Base-by-base conservation (phyloP, 2,113 vertebrate species). In the Corvus moneduloides region DNA sequence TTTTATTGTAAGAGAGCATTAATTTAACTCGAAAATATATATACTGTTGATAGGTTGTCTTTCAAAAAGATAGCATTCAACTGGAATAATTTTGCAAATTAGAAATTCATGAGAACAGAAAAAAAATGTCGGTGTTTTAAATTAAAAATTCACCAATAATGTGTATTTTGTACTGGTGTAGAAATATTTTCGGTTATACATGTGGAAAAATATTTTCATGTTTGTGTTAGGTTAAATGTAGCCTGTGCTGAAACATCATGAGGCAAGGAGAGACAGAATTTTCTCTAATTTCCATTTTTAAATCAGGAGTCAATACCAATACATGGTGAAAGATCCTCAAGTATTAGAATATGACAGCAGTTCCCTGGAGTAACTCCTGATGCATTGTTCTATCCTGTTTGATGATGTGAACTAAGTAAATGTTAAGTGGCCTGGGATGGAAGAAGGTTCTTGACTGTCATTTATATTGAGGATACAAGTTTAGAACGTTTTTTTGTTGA, bases 1-100 rank as follows among this genome's bases (percentile, higher is more conserved):
- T 77, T 84, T 91, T 72, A 33, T 61, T 5, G 3, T 73, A 81
- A 97, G 91, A 96, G 97, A 94, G 55, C 52, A 78, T 83, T 67
- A 68, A 41, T 96, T 96, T 62, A 92, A 4, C 17, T 39, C 3
- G 21, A 92, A 96, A 83, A 83, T 86, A 90, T 56, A 52, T 37
- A 43, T 39, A 26, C 14, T 54, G 21, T 85, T 79, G 73, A 63
- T 82, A 69, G 15, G 79, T 80, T 90, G 7, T 80, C 32, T 81
- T 93, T 69, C 6, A 43, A 80, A 92, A 51, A 49, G 32, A 30
- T 51, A 73, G 10, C 8, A 44, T 43, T 87, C 21, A 68, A 23
- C 11, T 39, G 66, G 59, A 68, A 68, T 27, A 14, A n/a, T 81
- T 93, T 90, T 75, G 10, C 5, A 76, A 66, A 44, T 75, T 33